Conservation (phyloP, 2,888 invertebrate species). For the Stenolophus ochropezus region DNA sequence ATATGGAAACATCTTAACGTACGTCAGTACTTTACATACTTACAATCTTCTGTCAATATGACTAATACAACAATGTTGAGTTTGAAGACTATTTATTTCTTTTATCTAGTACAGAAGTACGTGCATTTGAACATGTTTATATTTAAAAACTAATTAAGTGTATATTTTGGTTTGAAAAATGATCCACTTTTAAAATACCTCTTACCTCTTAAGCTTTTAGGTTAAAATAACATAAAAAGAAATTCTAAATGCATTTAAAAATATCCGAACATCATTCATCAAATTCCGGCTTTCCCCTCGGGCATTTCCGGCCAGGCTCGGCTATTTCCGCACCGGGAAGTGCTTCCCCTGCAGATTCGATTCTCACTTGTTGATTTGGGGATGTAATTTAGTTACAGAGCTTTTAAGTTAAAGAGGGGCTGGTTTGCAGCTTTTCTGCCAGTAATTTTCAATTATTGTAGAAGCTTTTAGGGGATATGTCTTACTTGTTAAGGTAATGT, state of each 20-base stretch:
- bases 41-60: too few species aligned
- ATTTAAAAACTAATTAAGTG: background rate
- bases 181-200: background rate
- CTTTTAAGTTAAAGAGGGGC: background rate
- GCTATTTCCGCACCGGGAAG: background rate
- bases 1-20: too few species aligned
- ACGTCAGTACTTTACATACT: too few species aligned
- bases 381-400: conserved; percentile 3
- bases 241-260: background rate
- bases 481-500: background rate
- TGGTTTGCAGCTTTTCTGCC: background rate
- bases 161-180: background rate
- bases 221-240: background rate
- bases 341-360: background rate
- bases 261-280: background rate
- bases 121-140: background rate
- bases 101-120: too few species aligned
- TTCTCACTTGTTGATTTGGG: conserved; percentile 23
- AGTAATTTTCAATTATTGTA: background rate
- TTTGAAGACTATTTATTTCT: too few species aligned
- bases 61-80: too few species aligned
- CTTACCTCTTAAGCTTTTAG: background rate
- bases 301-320: background rate
- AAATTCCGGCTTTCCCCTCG: background rate
- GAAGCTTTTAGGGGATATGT: background rate